These are phyloP conservation scores for Pimpla rufipes DNA, from an alignment of 2,888 invertebrate species.

Conservation along the genomic window DNA sequence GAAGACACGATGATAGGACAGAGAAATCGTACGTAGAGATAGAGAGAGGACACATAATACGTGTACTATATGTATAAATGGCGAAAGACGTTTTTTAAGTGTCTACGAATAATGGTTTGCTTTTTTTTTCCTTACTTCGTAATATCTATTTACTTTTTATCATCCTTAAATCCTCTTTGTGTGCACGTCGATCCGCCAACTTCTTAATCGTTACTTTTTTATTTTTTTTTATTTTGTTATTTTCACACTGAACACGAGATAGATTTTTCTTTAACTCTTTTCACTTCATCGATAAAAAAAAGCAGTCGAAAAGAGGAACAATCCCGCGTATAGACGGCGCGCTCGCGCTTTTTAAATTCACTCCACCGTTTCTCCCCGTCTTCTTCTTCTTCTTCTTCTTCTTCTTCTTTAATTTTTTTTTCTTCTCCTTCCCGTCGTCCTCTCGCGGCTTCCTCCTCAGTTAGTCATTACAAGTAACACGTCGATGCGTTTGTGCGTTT, in stretches of 20 bases:
- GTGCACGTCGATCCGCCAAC: constrained; percentile 59
- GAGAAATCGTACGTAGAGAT: constrained; percentile 53
- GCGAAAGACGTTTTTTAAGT: constrained; percentile 52
- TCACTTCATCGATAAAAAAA: constrained; percentile 54
- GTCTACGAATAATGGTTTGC: constrained; percentile 47
- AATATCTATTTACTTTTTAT: constrained; percentile 51
- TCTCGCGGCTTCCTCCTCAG: constrained; percentile 17
- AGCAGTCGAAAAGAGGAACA: constrained; percentile 67
- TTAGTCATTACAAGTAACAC: constrained; percentile 26
- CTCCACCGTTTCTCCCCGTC: constrained; percentile 6
- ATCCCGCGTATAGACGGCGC: constrained; percentile 29
- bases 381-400: constrained; percentile 13
- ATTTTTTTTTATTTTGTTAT: constrained; percentile 43
- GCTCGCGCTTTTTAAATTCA: constrained; percentile 14
- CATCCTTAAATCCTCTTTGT: constrained; percentile 17
- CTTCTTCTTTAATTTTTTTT: constrained; percentile 17
- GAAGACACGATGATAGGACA: constrained; percentile 62
- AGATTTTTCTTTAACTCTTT: constrained; percentile 60
- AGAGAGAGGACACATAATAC: constrained; percentile 31
- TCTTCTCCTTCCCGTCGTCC: constrained; percentile 31
- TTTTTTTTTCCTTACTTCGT: constrained; percentile 44
- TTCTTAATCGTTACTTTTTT: constrained; percentile 37
- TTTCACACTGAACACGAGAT: constrained; percentile 66
- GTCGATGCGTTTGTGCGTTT: constrained; percentile 60
- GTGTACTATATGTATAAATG: constrained; percentile 31